These are phyloP conservation scores for Orthosia gothica DNA, from an alignment of 2,888 invertebrate genomes.

Conservation along the genomic window DNA sequence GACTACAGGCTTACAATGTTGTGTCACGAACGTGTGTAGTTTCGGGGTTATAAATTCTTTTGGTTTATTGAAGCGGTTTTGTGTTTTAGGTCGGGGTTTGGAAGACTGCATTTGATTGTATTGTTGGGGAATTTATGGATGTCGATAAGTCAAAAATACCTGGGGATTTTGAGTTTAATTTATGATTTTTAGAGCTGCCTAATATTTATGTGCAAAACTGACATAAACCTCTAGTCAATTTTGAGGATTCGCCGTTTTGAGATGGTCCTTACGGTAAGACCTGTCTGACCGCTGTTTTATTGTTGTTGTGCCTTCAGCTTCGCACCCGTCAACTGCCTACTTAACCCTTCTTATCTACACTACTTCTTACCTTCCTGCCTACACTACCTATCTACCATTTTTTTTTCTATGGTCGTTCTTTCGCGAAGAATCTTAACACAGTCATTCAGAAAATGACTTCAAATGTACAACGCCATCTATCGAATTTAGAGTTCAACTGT, in stretches of 20 bases:
- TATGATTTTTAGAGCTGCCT: conserved; percentile 1
- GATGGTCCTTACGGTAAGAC: too few relatives aligned
- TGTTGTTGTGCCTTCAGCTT: too few relatives aligned
- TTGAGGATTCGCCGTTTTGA: neutral
- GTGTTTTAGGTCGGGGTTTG: conserved; percentile 35
- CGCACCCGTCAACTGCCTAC: too few relatives aligned
- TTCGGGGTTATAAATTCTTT: conserved; percentile 65
- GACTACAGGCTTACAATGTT: conserved; percentile 64
- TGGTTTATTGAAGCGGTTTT: conserved; percentile 61
- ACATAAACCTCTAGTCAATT: neutral
- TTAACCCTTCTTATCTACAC: too few relatives aligned
- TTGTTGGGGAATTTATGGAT: conserved; percentile 46
- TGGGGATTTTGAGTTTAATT: neutral
- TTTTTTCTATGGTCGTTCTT: too few relatives aligned
- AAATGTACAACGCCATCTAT: too few relatives aligned
- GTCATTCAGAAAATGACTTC: too few relatives aligned
- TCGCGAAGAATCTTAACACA: too few relatives aligned
- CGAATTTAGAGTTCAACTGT: too few relatives aligned
- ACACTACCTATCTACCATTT: too few relatives aligned
- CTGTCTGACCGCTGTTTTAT: too few relatives aligned
- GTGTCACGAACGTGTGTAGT: conserved; percentile 69
- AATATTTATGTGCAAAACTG: neutral
- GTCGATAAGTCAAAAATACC: conserved; percentile 18
- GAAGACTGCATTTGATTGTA: conserved; percentile 57
- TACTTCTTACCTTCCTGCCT: too few relatives aligned